Evolutionary conservation across 2,113 vertebrate species (phyloP).

Genomic region (Epinephelus moara): DNA sequence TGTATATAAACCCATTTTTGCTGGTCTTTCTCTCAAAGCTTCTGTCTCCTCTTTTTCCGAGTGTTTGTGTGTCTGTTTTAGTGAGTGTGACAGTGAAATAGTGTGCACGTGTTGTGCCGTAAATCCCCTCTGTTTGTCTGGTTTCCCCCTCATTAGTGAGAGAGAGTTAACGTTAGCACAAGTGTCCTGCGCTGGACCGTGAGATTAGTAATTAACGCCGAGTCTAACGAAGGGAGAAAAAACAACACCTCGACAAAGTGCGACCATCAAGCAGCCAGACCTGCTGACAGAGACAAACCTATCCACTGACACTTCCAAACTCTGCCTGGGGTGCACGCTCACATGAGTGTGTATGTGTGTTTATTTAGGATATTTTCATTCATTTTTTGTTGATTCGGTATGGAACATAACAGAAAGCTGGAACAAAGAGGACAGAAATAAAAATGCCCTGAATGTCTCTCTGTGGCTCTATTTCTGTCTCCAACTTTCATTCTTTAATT

Average conservation of each 20-base stretch:
- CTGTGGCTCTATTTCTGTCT: background rate
- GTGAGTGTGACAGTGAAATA: conserved; percentile 63
- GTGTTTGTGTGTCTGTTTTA: conserved; percentile 45
- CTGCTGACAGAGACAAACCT: conserved; percentile 82
- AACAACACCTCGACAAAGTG: conserved; percentile 85
- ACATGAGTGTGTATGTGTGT: background rate
- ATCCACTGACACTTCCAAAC: conserved; percentile 57
- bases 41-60: conserved; percentile 3
- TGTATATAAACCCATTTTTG: background rate
- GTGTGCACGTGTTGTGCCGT: conserved; percentile 70
- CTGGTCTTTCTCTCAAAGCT: background rate
- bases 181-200: conserved; percentile 84
- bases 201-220: conserved; percentile 88
- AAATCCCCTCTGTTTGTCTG: conserved; percentile 85
- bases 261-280: conserved; percentile 79
- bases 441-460: background rate
- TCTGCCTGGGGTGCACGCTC: conserved; percentile 16
- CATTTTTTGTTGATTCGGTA: background rate
- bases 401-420: background rate
- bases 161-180: conserved; percentile 83
- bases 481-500: conserved; percentile 44
- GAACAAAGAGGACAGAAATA: conserved; percentile 22
- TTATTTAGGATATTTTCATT: conserved; percentile 5
- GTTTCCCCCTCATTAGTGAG: conserved; percentile 85
- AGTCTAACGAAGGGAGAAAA: conserved; percentile 86